A percentile compares a stretch with the other conserved stretches of the same genome.
Conservation (phyloP, 2,113 vertebrate genomes). For the Cercopithecus mona region DNA sequence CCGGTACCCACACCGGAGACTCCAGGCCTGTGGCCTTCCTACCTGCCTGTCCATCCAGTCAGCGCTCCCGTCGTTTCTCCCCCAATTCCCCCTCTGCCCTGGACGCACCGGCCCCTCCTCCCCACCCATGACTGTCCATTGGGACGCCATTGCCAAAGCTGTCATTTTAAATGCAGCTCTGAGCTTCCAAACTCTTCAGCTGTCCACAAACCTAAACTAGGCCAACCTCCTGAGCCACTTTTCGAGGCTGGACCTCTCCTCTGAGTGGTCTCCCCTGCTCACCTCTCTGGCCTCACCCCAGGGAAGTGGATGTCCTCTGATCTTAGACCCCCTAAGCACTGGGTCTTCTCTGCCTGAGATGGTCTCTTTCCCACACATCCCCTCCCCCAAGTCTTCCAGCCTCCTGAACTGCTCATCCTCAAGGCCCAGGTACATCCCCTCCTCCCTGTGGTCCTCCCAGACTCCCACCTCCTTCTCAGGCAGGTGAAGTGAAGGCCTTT, state of each 20-base stretch:
- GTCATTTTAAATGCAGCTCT: constrained; percentile 25
- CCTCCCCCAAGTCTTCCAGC: background rate
- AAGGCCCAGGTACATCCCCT: background rate
- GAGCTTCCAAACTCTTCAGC: constrained; percentile 32
- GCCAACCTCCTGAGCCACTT: constrained; percentile 34
- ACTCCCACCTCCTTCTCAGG: background rate
- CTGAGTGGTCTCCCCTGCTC: background rate
- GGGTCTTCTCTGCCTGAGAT: background rate
- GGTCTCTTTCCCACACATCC: background rate
- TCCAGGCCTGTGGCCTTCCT: background rate
- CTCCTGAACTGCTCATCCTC: background rate
- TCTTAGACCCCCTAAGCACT: background rate
- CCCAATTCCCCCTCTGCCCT: background rate
- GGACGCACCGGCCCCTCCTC: background rate
- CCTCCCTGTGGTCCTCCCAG: background rate
- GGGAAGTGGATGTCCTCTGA: background rate
- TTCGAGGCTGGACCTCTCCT: background rate
- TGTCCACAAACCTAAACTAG: constrained; percentile 41
- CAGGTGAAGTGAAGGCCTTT: background rate
- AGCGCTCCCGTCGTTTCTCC: background rate
- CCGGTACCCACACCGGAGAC: background rate
- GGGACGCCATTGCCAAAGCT: background rate
- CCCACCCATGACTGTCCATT: background rate
- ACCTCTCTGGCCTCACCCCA: background rate
- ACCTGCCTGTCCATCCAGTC: background rate